Base-by-base conservation (phyloP, 2,113 vertebrate species). In the Pyxicephalus adspersus region DNA sequence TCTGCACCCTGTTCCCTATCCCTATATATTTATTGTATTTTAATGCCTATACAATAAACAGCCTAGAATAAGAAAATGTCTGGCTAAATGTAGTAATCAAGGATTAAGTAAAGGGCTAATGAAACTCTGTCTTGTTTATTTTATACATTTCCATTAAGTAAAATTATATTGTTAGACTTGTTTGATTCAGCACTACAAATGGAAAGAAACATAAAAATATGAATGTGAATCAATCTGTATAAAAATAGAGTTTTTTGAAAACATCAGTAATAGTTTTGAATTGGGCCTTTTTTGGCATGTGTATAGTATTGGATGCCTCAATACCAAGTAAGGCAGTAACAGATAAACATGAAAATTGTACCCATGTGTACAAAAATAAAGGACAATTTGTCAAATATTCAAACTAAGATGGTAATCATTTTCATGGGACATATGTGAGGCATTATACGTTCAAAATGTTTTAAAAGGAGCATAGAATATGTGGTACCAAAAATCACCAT, bases 361-460 rank as follows among this genome's bases (percentile, higher is more conserved):
- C 34, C 28, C 50, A 78, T 64, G 19, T 74, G 60, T 66, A 77
- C 22, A 51, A 16, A 86, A 58, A 83, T 60, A 55, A 34, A 11
- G 58, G 17, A 77, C 80, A 84, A 86, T 58, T 88, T 86, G 87
- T 88, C 86, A 86, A 85, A 87, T 80, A 73, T 78, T 81, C 78
- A 89, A 92, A 89, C 83, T 86, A 83, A 86, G 84, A 64, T 86
- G 84, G 84, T 89, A 88, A 91, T 89, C 86, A 83, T 85, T 90
- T 93, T 92, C 86, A 84, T 87, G 89, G 88, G 89, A 86, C 90
- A 91, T 8, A 75, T 67, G 66, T 86, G 85, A 89, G 86, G 86
- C 83, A 83, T 88, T 90, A 88, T 85, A 91, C 91, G 85, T 86
- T 92, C 89, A 92, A 87, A 91, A 90, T 91, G 90, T 82, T 73